Percentiles rank a stretch among this genome's conserved stretches.
phyloP scores from a whole-genome alignment of 2,797 vertebrate genomes.

The Bradypodion ventrale region DNA sequence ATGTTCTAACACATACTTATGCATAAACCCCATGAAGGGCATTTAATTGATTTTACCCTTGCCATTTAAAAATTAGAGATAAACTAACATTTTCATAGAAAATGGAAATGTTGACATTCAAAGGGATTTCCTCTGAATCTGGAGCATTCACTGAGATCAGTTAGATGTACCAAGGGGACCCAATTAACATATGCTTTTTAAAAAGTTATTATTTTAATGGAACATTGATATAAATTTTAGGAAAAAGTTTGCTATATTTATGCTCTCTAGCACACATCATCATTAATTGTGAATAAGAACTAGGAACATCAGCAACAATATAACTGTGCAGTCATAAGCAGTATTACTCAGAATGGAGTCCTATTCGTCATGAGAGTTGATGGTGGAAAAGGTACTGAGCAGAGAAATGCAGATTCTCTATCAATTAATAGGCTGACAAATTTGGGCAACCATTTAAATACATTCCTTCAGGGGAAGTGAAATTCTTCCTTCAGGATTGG shows the following conservation, averaged over 20 bases:
- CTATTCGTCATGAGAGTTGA: not conserved
- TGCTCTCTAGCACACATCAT: not conserved
- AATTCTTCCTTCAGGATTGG: not conserved
- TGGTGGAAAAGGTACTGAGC: not conserved
- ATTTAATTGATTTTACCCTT: slow-evolving; percentile 5
- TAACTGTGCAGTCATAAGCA: not conserved
- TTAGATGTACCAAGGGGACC: slow-evolving; percentile 5
- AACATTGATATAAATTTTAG: not conserved
- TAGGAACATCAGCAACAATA: not conserved
- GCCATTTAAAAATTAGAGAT: slow-evolving; percentile 5
- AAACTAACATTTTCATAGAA: slow-evolving; percentile 9
- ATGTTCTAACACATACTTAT: not conserved
- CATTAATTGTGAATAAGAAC: not conserved
- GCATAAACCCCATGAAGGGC: not conserved
- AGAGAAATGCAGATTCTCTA: not conserved
- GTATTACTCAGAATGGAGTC: not conserved
- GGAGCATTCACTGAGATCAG: not conserved
- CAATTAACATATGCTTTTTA: slow-evolving; percentile 16
- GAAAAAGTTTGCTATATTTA: not conserved
- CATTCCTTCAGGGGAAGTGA: not conserved
- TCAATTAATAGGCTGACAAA: not conserved
- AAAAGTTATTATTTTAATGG: slow-evolving; percentile 1
- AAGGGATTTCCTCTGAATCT: slow-evolving; percentile 14
- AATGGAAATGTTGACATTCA: slow-evolving; percentile 10
- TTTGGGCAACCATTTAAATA: not conserved